Conservation (phyloP, 2,888 invertebrate genomes). For the Perdita meconis region DNA sequence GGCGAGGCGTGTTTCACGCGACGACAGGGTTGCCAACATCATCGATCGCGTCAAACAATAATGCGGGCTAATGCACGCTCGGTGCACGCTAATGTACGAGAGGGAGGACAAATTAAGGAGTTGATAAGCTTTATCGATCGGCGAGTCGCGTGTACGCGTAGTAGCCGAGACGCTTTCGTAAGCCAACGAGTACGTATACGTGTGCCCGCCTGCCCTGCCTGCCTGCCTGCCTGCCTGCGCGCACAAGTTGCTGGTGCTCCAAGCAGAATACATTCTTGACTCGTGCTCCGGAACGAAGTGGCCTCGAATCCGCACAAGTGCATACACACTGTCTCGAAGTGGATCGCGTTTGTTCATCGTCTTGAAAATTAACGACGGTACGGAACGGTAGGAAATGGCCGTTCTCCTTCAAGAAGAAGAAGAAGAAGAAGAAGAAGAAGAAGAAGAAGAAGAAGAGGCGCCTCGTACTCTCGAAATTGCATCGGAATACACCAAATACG, state of each 20-base stretch:
- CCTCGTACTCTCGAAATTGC: slow-evolving; percentile 43
- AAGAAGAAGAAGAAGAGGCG: too few species aligned
- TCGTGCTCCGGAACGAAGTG: slow-evolving; percentile 44
- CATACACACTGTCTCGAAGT: slow-evolving; percentile 35
- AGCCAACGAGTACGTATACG: neutral
- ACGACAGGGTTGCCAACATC: slow-evolving; percentile 63
- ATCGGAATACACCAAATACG: slow-evolving; percentile 30
- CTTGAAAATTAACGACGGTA: slow-evolving; percentile 57
- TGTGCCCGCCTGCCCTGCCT: too few species aligned
- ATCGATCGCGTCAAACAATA: slow-evolving; percentile 73
- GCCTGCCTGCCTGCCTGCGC: neutral
- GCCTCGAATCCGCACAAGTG: slow-evolving; percentile 49
- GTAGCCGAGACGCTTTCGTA: slow-evolving; percentile 9
- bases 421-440: too few species aligned
- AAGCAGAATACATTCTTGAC: slow-evolving; percentile 35
- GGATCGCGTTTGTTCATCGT: slow-evolving; percentile 49
- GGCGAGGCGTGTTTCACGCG: slow-evolving; percentile 40
- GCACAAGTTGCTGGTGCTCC: neutral
- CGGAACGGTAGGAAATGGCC: slow-evolving; percentile 11
- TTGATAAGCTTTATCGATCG: slow-evolving; percentile 72
- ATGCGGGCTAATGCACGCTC: slow-evolving; percentile 71
- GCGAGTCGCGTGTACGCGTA: slow-evolving; percentile 44
- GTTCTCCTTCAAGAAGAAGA: slow-evolving; percentile 11
- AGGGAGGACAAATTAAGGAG: slow-evolving; percentile 74
- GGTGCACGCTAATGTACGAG: slow-evolving; percentile 68